Conservation (phyloP, 1,140 invertebrate genomes). For the Idris sp. region DNA sequence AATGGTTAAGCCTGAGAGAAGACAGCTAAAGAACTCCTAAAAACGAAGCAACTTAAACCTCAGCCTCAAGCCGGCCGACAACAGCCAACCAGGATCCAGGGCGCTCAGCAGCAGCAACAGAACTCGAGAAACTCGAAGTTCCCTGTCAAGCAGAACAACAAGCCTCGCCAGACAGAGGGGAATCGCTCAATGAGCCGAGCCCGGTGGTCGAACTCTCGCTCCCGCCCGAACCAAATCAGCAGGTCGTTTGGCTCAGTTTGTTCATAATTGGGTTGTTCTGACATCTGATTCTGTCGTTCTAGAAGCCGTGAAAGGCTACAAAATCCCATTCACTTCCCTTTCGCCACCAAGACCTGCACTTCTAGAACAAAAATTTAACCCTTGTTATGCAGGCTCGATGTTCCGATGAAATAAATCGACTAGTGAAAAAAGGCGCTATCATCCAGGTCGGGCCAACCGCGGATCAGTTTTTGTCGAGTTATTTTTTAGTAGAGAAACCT, state of each 20-base stretch:
- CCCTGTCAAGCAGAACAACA: too few species aligned
- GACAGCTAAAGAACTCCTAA: constrained; percentile 6
- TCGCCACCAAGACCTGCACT: constrained; percentile 1
- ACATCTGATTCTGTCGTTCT: neutral
- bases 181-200: neutral
- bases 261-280: constrained; percentile 2
- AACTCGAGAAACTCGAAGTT: too few species aligned
- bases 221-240: neutral
- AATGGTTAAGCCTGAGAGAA: constrained; percentile 17
- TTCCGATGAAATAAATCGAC: constrained; percentile 6
- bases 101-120: too few species aligned
- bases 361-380: neutral
- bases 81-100: too few species aligned
- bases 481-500: constrained; percentile 37
- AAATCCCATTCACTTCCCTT: neutral
- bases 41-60: neutral
- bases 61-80: too few species aligned
- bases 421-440: constrained; percentile 8
- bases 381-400: neutral
- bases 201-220: neutral
- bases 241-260: neutral
- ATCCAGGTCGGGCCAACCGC: constrained; percentile 3
- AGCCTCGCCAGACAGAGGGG: neutral
- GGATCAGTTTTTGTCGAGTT: constrained; percentile 55
- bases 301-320: neutral